Conservation (phyloP, 2,888 invertebrate genomes). For the Mesorhabditis spiculigera region DNA sequence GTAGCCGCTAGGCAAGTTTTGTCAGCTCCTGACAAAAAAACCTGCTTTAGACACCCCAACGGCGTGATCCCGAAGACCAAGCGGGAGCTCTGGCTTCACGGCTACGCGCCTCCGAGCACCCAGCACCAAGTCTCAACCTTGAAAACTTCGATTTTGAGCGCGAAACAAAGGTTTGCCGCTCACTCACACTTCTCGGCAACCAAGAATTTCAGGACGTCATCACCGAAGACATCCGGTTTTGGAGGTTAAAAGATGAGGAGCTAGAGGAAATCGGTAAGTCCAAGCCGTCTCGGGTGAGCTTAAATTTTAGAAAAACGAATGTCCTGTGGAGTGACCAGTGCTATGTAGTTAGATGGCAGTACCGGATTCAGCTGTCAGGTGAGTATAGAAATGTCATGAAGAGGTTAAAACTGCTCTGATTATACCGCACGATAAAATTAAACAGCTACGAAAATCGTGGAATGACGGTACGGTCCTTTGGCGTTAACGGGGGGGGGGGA, state of each 20-base stretch:
- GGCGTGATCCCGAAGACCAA: neutral
- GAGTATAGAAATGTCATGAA: neutral
- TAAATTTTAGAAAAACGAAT: conserved; percentile 14
- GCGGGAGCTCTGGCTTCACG: neutral
- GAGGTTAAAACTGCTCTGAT: too few species aligned
- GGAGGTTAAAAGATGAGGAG: conserved; percentile 34
- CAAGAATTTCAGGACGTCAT: conserved; percentile 26
- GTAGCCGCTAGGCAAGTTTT: too few species aligned
- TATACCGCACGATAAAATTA: too few species aligned
- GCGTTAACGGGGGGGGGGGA: too few species aligned
- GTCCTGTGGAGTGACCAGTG: conserved; percentile 32
- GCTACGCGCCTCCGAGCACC: neutral
- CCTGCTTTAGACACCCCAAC: neutral
- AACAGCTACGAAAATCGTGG: too few species aligned
- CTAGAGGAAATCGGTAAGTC: conserved; percentile 19
- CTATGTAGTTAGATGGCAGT: conserved; percentile 50
- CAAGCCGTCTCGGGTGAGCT: too few species aligned
- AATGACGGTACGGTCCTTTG: too few species aligned
- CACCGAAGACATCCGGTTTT: conserved; percentile 35
- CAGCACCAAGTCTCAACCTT: neutral
- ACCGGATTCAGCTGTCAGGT: conserved; percentile 42
- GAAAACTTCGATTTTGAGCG: neutral
- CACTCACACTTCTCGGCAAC: too few species aligned
- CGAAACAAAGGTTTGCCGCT: neutral
- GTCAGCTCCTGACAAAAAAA: too few species aligned